These are phyloP conservation scores for Apus apus DNA, from an alignment of 2,113 vertebrate genomes.

Conservation along the genomic window DNA sequence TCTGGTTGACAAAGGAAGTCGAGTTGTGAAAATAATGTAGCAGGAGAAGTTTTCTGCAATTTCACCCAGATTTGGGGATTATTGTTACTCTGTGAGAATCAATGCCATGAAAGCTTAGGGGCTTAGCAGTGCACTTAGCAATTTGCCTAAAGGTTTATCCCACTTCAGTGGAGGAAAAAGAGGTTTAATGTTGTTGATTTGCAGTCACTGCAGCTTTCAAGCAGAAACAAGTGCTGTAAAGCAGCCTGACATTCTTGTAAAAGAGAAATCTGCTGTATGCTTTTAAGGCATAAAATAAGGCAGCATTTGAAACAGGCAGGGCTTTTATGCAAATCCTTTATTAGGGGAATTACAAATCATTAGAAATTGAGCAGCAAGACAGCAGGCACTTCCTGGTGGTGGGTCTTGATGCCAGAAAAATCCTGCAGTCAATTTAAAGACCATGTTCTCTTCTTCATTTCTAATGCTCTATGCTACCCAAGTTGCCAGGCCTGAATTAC, in stretches of 20 bases:
- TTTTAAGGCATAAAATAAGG: conserved; percentile 42
- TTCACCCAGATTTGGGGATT: conserved; percentile 11
- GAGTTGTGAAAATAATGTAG: background rate
- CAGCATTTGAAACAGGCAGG: conserved; percentile 15
- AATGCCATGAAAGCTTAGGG: conserved; percentile 24
- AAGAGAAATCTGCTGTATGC: conserved; percentile 40
- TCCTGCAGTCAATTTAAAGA: background rate
- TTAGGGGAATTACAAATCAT: conserved; percentile 59
- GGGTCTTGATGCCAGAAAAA: background rate
- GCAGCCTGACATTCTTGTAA: conserved; percentile 1
- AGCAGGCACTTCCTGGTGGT: conserved; percentile 9
- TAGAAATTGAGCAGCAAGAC: conserved; percentile 41
- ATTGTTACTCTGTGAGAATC: background rate
- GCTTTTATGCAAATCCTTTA: conserved; percentile 63
- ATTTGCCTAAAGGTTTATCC: conserved; percentile 58
- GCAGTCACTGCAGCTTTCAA: conserved; percentile 37
- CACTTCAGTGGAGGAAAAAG: conserved; percentile 1
- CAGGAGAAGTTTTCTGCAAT: background rate
- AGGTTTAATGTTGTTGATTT: conserved; percentile 55
- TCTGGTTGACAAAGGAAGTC: background rate
- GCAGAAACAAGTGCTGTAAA: conserved; percentile 37
- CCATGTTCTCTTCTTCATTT: background rate
- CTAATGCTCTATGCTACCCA: background rate
- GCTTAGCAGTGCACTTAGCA: conserved; percentile 27
- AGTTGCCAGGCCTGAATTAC: background rate